Base-by-base conservation (phyloP, 2,888 invertebrate species). In the Agrochola litura region DNA sequence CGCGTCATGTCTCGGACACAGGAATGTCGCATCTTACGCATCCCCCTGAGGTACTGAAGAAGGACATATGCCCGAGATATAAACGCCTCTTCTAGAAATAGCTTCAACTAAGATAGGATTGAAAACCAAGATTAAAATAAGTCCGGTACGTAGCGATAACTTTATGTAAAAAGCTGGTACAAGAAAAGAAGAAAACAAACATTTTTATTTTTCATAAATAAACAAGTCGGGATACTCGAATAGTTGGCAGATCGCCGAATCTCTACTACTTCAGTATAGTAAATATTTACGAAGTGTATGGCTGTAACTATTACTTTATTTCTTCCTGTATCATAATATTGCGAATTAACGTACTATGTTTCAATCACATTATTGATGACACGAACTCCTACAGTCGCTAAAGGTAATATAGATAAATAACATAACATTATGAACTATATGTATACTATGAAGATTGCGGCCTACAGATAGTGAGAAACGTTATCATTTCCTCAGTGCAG, bases 211-310 rank as follows among this genome's bases (percentile, higher is more conserved):
- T 56, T 71, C 81, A 56, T 71, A 75, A 67, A 77, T 72, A 76
- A 82, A 81, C 77, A 79, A 75, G 60, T 75, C 74, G 46, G 76
- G 49, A 69, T 73, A 65, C 37, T 82, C 46, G 41, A 67, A 71
- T 66, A 75, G 70, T 86, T 89, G 88, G 89, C 88, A 89, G 46
- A 71, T 68, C 66, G 88, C 89, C 89, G 77, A 74, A 77, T 76
- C 77, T 82, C 68, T 68, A 81, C 73, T 68, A 77, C 69, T 72
- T 74, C 76, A 69, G 56, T 77, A 74, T 72, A 81, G 81, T 88
- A 84, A 88, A 89, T 85, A 83, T 88, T 86, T 89, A 87, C 76
- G 25, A 66, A 73, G 64, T 70, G 60, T 56, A 77, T 72, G 68
- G 78, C 61, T 60, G 73, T 77, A 81, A 81, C 76, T 77, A 79